phyloP scores from a whole-genome alignment of 2,797 vertebrate genomes.

The Selene dorsalis region DNA sequence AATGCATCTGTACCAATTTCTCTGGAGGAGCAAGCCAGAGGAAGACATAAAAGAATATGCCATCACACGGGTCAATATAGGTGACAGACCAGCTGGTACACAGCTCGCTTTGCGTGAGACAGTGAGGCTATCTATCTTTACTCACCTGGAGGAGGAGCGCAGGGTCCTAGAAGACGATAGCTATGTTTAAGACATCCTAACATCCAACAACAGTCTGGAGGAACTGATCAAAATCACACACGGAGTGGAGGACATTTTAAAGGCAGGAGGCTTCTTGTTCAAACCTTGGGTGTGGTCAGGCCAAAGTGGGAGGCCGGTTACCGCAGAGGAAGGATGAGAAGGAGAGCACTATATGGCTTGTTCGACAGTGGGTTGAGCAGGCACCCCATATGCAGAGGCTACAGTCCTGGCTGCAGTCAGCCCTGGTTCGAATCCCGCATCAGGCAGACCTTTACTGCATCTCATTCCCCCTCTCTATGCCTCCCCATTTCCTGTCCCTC shows the following conservation, averaged over 20 bases:
- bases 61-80: conserved; percentile 19
- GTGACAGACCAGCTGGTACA: conserved; percentile 4
- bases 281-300: no score
- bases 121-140: background rate
- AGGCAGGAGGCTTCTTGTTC: no score
- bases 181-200: conserved; percentile 31
- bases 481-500: no score
- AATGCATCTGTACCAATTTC: conserved; percentile 34
- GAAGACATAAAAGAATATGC: background rate
- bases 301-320: no score
- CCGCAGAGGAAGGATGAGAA: no score
- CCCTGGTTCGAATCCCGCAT: no score
- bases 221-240: background rate
- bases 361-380: no score
- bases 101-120: conserved; percentile 35
- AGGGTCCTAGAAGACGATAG: background rate
- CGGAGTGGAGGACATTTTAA: conserved; percentile 3
- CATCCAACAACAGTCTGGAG: background rate
- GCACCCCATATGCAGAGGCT: no score
- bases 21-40: conserved; percentile 1
- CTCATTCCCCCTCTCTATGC: no score
- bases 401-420: no score
- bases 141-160: background rate
- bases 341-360: no score
- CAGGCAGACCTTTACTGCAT: no score